Conservation (phyloP, 2,797 vertebrate genomes). For the Tapirus indicus region DNA sequence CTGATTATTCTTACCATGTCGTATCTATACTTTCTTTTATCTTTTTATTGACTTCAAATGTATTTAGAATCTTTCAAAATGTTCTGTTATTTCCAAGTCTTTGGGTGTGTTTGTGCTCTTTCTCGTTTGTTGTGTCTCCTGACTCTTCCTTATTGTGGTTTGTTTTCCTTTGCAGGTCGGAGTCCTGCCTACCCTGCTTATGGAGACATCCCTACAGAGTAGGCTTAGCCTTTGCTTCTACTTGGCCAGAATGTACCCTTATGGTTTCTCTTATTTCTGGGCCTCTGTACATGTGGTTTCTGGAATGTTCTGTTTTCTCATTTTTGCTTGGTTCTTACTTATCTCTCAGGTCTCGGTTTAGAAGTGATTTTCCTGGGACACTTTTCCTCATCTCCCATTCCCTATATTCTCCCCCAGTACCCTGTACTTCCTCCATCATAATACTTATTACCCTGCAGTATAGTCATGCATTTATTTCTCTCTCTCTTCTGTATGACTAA, state of each 20-base stretch:
- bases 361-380: constrained; percentile 17
- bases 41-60: constrained; percentile 40
- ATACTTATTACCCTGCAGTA: not conserved
- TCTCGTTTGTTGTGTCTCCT: not conserved
- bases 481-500: not conserved
- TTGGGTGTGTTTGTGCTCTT: not conserved
- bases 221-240: not conserved
- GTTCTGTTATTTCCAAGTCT: not conserved
- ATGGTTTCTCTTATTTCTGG: not conserved
- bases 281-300: not conserved
- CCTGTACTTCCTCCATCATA: not conserved
- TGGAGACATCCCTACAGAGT: not conserved
- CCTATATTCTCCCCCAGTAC: not conserved
- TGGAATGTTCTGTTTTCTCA: constrained; percentile 17
- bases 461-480: not conserved
- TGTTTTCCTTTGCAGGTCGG: not conserved
- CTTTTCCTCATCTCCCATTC: not conserved
- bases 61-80: constrained; percentile 2
- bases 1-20: not conserved
- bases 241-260: not conserved
- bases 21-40: not conserved
- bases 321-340: not conserved
- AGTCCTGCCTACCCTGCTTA: not conserved
- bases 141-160: not conserved
- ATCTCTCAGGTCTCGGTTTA: not conserved